Conservation (phyloP, 2,113 vertebrate genomes). For the Ellobius talpinus region DNA sequence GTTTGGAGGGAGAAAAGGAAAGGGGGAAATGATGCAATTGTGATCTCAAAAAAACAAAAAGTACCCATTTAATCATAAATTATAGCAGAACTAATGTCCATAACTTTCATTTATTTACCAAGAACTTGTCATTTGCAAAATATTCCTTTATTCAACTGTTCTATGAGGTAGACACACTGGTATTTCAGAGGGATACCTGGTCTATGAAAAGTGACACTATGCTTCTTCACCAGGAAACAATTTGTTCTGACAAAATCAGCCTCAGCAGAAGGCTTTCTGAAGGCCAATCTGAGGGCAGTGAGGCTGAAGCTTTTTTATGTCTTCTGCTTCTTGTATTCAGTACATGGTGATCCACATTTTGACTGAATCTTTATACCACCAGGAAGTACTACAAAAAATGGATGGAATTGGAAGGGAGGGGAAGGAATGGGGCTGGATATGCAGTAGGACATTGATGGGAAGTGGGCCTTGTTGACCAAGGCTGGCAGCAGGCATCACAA, state of each 20-base stretch:
- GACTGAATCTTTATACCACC: neutral
- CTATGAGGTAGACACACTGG: neutral
- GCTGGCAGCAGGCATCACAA: neutral
- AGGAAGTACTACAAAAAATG: neutral
- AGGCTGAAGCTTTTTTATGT: neutral
- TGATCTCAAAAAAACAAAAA: neutral
- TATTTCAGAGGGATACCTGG: neutral
- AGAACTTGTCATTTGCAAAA: neutral
- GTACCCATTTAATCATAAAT: neutral
- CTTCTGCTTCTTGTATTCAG: neutral
- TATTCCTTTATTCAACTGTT: neutral
- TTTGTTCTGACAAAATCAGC: neutral
- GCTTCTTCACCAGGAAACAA: neutral
- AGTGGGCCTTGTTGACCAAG: neutral
- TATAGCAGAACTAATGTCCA: neutral
- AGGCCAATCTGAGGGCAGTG: neutral
- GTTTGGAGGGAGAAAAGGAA: neutral
- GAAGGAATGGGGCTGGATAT: neutral
- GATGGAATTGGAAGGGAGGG: neutral
- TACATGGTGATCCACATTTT: neutral
- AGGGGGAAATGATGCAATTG: neutral
- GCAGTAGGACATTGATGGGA: neutral
- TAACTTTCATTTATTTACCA: neutral
- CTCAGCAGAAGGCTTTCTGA: neutral
- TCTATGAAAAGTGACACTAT: neutral